Evolutionary conservation across 2,888 invertebrate genomes (phyloP).

Genomic region (Drosophila parthenogenetica): DNA sequence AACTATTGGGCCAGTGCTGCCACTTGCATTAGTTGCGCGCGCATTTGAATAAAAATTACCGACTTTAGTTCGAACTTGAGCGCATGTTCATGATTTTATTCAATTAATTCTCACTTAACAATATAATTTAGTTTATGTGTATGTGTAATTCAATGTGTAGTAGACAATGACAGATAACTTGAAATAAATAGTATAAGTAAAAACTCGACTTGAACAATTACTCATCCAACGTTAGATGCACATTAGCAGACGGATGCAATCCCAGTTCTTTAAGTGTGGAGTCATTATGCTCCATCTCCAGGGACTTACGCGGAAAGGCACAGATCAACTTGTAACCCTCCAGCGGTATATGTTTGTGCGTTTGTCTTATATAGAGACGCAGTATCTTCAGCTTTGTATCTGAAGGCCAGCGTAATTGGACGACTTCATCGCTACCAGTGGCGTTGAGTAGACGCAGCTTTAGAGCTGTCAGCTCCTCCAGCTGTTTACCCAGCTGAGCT

Average conservation of each 20-base stretch:
- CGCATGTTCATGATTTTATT: conserved; percentile 32
- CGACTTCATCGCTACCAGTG: conserved; percentile 75
- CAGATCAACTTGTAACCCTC: conserved; percentile 83
- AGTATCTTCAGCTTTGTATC: conserved; percentile 82
- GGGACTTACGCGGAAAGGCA: conserved; percentile 83
- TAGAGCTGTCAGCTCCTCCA: conserved; percentile 78
- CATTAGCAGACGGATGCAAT: conserved; percentile 84
- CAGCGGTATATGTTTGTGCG: conserved; percentile 82
- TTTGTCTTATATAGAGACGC: conserved; percentile 80
- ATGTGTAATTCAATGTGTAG: conserved; percentile 31
- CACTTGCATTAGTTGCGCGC: not conserved
- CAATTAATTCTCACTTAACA: conserved; percentile 37
- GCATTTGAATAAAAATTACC: not conserved
- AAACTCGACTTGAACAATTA: conserved; percentile 40
- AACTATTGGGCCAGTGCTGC: not conserved
- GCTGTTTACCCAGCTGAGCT: conserved; percentile 65
- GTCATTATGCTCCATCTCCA: conserved; percentile 79
- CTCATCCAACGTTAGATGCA: conserved; percentile 84
- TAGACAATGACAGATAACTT: conserved; percentile 35
- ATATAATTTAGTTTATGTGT: conserved; percentile 40
- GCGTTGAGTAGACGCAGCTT: conserved; percentile 81
- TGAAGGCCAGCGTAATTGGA: conserved; percentile 84
- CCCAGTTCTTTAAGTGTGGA: conserved; percentile 82
- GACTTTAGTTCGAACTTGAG: conserved; percentile 9
- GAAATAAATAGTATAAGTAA: conserved; percentile 47